Evolutionary conservation across 1,140 invertebrate genomes (phyloP).

Genomic region (Tetramorium simillimum): DNA sequence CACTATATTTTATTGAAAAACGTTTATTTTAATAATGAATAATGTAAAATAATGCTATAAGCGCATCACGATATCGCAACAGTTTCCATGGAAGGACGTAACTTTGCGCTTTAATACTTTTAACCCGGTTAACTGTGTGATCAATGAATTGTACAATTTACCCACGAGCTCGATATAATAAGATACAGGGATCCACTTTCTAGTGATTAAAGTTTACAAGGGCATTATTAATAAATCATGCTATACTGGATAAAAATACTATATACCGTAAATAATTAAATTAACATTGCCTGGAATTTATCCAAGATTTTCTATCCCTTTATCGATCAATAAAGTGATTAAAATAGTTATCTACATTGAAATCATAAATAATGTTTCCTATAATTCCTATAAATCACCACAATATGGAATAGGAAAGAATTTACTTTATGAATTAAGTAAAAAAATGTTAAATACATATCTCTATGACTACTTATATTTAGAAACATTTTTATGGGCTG

Average conservation of each 20-base stretch:
- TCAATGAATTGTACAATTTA: slow-evolving; percentile 50
- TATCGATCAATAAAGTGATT: neutral
- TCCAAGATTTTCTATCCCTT: neutral
- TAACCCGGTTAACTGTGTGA: slow-evolving; percentile 35
- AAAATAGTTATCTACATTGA: neutral
- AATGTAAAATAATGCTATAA: slow-evolving; percentile 10
- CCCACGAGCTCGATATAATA: neutral
- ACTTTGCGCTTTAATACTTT: slow-evolving; percentile 32
- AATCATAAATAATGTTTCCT: neutral
- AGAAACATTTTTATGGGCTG: neutral
- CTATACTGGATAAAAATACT: slow-evolving; percentile 23
- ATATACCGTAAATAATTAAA: slow-evolving; percentile 3
- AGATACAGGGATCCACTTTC: slow-evolving; percentile 11
- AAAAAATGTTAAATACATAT: neutral
- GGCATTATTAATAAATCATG: slow-evolving; percentile 43
- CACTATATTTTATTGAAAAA: neutral
- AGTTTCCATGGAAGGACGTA: neutral
- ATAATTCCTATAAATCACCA: too few relatives aligned
- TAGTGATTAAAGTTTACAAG: slow-evolving; percentile 34
- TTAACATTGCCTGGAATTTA: slow-evolving; percentile 24
- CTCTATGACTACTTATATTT: neutral
- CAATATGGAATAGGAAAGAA: neutral
- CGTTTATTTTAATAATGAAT: neutral
- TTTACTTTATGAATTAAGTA: neutral
- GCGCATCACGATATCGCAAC: neutral